A percentile compares a stretch with the other conserved stretches of the same genome.
Evolutionary conservation across 1,140 invertebrate genomes (phyloP).

Genomic region (Medauroidea extradentata): DNA sequence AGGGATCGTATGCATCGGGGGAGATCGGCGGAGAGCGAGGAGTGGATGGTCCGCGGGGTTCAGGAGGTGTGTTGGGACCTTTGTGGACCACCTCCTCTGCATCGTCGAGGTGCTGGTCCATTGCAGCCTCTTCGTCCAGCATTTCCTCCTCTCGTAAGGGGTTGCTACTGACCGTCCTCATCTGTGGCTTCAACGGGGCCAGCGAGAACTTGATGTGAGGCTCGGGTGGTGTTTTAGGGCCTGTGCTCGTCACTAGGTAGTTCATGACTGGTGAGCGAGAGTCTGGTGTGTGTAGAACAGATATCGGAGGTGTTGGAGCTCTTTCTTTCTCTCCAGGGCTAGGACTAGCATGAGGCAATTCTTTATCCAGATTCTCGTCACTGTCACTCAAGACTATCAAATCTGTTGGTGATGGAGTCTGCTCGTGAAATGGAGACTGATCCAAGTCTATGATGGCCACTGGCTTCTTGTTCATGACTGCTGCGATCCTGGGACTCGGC

Average conservation of each 20-base stretch:
- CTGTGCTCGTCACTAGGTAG: slow-evolving; percentile 33
- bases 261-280: slow-evolving; percentile 11
- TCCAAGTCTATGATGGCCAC: slow-evolving; percentile 82
- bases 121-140: slow-evolving; percentile 27
- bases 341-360: not conserved
- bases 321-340: slow-evolving; percentile 1
- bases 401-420: slow-evolving; percentile 71
- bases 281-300: slow-evolving; percentile 11
- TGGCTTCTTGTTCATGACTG: slow-evolving; percentile 49
- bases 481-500: slow-evolving; percentile 4
- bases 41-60: slow-evolving; percentile 41
- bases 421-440: slow-evolving; percentile 73
- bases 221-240: slow-evolving; percentile 71
- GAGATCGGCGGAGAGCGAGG: slow-evolving; percentile 55
- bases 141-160: slow-evolving; percentile 51
- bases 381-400: slow-evolving; percentile 78
- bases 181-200: slow-evolving; percentile 53
- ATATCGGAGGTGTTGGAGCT: not conserved
- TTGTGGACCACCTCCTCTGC: slow-evolving; percentile 26
- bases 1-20: slow-evolving; percentile 79
- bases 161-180: slow-evolving; percentile 53
- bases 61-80: slow-evolving; percentile 60
- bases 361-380: slow-evolving; percentile 47
- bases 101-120: slow-evolving; percentile 24
- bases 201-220: slow-evolving; percentile 66